Evolutionary conservation across 2,113 vertebrate genomes (phyloP).

Genomic region (Tamias sibiricus): DNA sequence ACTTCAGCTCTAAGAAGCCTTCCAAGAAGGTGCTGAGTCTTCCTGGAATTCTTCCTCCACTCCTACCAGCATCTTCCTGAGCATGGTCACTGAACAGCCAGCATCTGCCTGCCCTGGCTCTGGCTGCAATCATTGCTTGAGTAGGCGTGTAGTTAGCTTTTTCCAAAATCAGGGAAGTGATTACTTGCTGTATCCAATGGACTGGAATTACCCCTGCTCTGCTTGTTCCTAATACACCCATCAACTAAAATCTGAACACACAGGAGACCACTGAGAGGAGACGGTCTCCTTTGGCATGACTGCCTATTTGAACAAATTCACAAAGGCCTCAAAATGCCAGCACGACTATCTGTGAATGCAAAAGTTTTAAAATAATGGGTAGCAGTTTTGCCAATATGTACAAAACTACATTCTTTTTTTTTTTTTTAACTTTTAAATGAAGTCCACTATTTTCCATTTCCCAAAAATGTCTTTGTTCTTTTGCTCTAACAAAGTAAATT

Average conservation of each 20-base stretch:
- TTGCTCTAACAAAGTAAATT: conserved; percentile 68
- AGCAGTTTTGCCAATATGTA: conserved; percentile 1
- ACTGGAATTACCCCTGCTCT: conserved; percentile 60
- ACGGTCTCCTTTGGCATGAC: conserved; percentile 16
- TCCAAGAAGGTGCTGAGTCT: background rate
- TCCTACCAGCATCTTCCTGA: background rate
- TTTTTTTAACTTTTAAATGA: background rate
- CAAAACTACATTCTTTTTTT: background rate
- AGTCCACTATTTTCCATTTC: conserved; percentile 58
- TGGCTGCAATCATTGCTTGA: background rate
- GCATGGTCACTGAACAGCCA: background rate
- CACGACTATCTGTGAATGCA: background rate
- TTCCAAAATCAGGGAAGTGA: conserved; percentile 45
- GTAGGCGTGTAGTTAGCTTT: conserved; percentile 18
- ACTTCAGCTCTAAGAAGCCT: background rate
- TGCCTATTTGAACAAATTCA: conserved; percentile 25
- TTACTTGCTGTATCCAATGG: conserved; percentile 26
- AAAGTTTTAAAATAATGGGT: conserved; percentile 20
- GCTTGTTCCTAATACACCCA: conserved; percentile 52
- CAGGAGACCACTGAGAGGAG: background rate
- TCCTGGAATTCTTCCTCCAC: background rate
- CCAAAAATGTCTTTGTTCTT: conserved; percentile 73
- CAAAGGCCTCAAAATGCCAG: background rate
- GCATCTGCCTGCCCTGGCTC: background rate
- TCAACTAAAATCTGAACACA: conserved; percentile 30